These are phyloP conservation scores for Drosophila pseudoobscura DNA, from an alignment of 1,140 invertebrate species.

Conservation along the genomic window DNA sequence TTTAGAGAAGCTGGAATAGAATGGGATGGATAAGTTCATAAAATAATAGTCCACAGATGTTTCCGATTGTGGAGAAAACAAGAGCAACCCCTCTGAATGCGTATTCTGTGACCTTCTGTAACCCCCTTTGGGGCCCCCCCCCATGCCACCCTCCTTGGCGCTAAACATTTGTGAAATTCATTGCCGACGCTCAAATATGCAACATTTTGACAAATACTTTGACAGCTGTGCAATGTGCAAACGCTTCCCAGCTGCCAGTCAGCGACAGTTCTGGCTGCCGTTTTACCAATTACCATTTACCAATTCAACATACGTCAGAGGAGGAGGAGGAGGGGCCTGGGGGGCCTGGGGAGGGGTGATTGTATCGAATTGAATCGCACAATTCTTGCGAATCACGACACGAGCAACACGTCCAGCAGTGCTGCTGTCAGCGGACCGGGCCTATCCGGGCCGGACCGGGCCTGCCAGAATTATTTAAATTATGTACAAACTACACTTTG, in stretches of 20 bases:
- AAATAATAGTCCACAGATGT: too few relatives aligned
- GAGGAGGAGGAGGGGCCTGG: too few relatives aligned
- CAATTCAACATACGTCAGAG: too few relatives aligned
- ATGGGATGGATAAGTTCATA: too few relatives aligned
- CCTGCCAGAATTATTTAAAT: constrained; percentile 71
- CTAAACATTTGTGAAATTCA: constrained; percentile 57
- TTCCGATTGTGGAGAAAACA: too few relatives aligned
- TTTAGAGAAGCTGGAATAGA: too few relatives aligned
- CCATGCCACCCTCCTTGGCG: constrained; percentile 2
- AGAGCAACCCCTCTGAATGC: too few relatives aligned
- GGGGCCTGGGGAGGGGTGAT: background rate
- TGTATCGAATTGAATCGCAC: constrained; percentile 20
- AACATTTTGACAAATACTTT: constrained; percentile 76
- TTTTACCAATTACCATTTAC: too few relatives aligned
- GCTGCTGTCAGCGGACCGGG: constrained; percentile 50
- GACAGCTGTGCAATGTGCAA: constrained; percentile 59
- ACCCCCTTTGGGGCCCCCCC: too few relatives aligned
- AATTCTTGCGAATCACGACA: constrained; percentile 57
- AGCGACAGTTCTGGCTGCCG: background rate
- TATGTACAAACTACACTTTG: constrained; percentile 71
- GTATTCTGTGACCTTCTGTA: too few relatives aligned
- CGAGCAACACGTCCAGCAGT: constrained; percentile 51
- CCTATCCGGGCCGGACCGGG: too few relatives aligned
- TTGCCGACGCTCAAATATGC: constrained; percentile 68
- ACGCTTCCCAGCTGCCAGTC: constrained; percentile 28